phyloP scores from a whole-genome alignment of 1,140 invertebrate species.

The Penaeus chinensis region DNA sequence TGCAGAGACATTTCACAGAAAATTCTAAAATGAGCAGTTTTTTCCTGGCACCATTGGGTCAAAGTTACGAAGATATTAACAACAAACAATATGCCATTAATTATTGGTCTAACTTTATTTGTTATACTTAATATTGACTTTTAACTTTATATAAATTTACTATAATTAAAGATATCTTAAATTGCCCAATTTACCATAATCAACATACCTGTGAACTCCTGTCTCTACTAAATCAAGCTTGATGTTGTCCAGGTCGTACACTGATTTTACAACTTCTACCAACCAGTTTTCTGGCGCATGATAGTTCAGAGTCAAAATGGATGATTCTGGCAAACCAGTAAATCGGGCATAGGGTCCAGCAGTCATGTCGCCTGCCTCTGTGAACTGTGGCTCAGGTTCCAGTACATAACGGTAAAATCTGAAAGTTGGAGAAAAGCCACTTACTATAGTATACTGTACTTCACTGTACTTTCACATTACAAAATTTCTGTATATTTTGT shows the following conservation, averaged over 20 bases:
- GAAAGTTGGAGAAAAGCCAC: constrained; percentile 61
- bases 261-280: constrained; percentile 92
- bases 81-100: no score
- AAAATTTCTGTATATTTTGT: not conserved
- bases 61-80: no score
- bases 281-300: constrained; percentile 99
- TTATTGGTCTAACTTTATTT: no score
- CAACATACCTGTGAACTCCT: constrained; percentile 60
- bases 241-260: constrained; percentile 99
- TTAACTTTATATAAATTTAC: not conserved
- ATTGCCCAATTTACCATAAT: constrained; percentile 28
- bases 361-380: constrained; percentile 73
- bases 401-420: constrained; percentile 97
- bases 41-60: no score
- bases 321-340: constrained; percentile 87
- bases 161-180: constrained; percentile 20
- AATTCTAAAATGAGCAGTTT: no score
- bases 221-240: constrained; percentile 85
- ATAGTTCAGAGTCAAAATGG: constrained; percentile 94
- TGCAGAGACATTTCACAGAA: no score
- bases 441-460: not conserved
- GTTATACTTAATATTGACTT: no score
- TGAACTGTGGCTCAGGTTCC: constrained; percentile 88
- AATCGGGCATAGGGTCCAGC: constrained; percentile 86
- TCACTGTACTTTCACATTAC: not conserved